Percentiles rank a stretch among this genome's conserved stretches.
Conservation (phyloP, 2,797 vertebrate genomes). For the Lepilemur septentrionalis region DNA sequence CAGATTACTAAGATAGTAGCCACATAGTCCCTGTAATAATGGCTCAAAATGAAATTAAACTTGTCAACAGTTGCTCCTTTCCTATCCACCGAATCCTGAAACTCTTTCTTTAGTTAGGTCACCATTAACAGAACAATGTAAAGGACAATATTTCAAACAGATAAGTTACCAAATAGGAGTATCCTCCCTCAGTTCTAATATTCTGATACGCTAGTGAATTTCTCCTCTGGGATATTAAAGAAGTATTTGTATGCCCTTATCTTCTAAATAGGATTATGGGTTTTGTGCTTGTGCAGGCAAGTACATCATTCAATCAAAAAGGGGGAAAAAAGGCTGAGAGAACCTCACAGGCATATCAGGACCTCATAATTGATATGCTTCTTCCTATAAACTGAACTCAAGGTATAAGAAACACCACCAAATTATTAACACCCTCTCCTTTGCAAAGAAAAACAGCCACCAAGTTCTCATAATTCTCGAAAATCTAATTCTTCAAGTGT, state of each 20-base stretch:
- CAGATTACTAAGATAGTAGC: slow-evolving; percentile 57
- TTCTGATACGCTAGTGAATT: neutral
- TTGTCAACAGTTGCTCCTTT: slow-evolving; percentile 46
- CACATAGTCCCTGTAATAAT: slow-evolving; percentile 36
- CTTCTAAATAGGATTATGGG: slow-evolving; percentile 6
- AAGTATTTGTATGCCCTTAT: slow-evolving; percentile 5
- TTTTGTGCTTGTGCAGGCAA: neutral
- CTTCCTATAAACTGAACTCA: slow-evolving; percentile 25
- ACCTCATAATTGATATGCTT: neutral
- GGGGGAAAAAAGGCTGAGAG: neutral
- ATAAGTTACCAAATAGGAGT: neutral
- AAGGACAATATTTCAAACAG: slow-evolving; percentile 1
- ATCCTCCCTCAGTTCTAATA: neutral
- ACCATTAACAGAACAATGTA: neutral
- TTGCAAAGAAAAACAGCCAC: neutral
- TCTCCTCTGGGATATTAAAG: slow-evolving; percentile 24
- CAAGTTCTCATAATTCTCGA: neutral
- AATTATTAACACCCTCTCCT: slow-evolving; percentile 16
- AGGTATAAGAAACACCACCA: neutral
- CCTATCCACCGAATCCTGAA: neutral
- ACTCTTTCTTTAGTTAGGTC: slow-evolving; percentile 35
- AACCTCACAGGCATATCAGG: neutral
- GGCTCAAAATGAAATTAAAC: slow-evolving; percentile 66
- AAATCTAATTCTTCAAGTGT: neutral
- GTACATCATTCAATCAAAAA: neutral